A percentile compares a stretch with the other conserved stretches of the same genome.
Evolutionary conservation across 2,888 invertebrate species (phyloP).

Genomic region (Hypolimnas misippus): DNA sequence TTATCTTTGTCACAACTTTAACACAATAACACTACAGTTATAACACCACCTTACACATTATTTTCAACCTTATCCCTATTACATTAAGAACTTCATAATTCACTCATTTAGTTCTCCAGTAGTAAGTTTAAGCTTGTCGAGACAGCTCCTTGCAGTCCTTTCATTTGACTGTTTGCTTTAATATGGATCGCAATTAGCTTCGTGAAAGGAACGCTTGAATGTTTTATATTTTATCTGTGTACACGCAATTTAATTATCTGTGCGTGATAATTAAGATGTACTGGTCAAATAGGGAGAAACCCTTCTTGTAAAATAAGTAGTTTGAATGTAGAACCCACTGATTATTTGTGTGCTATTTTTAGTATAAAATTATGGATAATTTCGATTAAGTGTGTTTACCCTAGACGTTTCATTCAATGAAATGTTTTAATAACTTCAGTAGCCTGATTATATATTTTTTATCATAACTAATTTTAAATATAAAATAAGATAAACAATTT

Average conservation of each 20-base stretch:
- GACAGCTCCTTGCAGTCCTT: constrained; percentile 50
- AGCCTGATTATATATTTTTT: too few relatives aligned
- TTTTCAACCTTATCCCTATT: constrained; percentile 3
- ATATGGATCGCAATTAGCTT: constrained; percentile 70
- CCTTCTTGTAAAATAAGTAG: not conserved
- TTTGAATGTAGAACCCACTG: not conserved
- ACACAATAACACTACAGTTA: not conserved
- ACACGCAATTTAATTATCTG: constrained; percentile 36
- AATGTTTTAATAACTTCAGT: too few relatives aligned
- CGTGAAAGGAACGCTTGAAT: constrained; percentile 42
- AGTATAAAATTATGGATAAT: too few relatives aligned
- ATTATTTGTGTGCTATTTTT: not conserved
- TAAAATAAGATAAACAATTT: too few relatives aligned
- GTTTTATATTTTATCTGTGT: constrained; percentile 36
- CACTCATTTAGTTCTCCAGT: not conserved
- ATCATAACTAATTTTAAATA: too few relatives aligned
- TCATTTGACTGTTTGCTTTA: constrained; percentile 64
- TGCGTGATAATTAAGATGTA: constrained; percentile 35
- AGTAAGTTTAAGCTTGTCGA: constrained; percentile 29
- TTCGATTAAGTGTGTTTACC: too few relatives aligned
- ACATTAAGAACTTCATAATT: constrained; percentile 9
- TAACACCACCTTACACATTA: not conserved
- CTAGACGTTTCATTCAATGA: too few relatives aligned
- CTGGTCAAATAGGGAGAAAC: constrained; percentile 21
- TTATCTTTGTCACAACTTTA: constrained; percentile 64